Conservation (phyloP, 2,797 vertebrate species). For the Pitangus sulphuratus region DNA sequence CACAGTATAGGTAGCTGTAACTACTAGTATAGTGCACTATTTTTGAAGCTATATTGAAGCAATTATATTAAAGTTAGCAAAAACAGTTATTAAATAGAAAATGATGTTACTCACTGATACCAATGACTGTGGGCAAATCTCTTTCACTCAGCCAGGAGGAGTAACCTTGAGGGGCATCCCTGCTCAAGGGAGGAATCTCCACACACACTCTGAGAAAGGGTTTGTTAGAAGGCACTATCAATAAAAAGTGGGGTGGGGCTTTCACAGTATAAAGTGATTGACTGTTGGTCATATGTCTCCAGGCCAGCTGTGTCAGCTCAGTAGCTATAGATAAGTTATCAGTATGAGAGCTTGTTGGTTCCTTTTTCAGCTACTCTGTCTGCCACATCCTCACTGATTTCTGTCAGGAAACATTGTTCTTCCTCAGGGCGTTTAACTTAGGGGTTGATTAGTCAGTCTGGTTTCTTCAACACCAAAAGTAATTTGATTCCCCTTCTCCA, state of each 20-base stretch:
- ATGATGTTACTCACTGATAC: not conserved
- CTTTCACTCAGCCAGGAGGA: not conserved
- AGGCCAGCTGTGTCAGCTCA: not conserved
- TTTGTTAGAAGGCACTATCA: not conserved
- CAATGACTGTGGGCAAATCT: not conserved
- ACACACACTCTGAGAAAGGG: fast-evolving
- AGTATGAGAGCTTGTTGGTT: not conserved
- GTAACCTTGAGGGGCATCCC: not conserved
- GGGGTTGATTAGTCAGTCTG: not conserved
- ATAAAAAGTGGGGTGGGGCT: not conserved
- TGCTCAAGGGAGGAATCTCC: not conserved
- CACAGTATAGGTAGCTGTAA: no score
- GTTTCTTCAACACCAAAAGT: not conserved
- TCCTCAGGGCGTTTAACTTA: not conserved
- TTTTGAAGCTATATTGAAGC: not conserved
- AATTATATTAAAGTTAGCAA: not conserved
- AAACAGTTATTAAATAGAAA: not conserved
- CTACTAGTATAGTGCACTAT: not conserved
- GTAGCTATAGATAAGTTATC: not conserved
- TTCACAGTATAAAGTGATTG: not conserved
- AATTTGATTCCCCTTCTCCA: not conserved
- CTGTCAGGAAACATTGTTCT: not conserved
- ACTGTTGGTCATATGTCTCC: fast-evolving
- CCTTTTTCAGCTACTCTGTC: not conserved
- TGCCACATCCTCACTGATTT: not conserved